Evolutionary conservation across 2,113 vertebrate genomes (phyloP).

Genomic region (Conger conger): DNA sequence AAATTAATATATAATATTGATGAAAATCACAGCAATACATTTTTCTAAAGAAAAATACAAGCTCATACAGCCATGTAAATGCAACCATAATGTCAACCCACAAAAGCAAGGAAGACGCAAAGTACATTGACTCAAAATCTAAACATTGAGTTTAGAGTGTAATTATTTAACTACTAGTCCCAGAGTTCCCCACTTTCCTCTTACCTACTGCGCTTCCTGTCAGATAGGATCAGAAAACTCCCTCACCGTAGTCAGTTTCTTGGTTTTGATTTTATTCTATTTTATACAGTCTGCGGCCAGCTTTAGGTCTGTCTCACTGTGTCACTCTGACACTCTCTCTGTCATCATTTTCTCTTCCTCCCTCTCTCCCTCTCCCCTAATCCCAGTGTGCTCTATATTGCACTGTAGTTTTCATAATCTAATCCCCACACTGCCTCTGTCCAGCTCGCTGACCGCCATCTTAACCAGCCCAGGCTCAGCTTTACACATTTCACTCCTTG

Average conservation of each 20-base stretch:
- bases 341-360: no score
- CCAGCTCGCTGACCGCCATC: not conserved
- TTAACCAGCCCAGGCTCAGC: not conserved
- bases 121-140: not conserved
- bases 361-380: conserved; percentile 22
- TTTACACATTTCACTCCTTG: not conserved
- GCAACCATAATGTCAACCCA: not conserved
- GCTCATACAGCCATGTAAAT: not conserved
- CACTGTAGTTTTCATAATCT: conserved; percentile 37
- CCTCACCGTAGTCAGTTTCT: not conserved
- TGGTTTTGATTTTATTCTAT: not conserved
- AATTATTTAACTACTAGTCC: not conserved
- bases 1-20: not conserved
- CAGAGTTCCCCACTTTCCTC: not conserved
- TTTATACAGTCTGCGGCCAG: not conserved
- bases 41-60: no score
- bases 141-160: not conserved
- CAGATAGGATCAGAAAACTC: not conserved
- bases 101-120: no score
- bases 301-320: not conserved
- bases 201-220: not conserved
- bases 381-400: conserved; percentile 25
- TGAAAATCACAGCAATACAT: no score
- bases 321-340: no score
- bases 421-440: conserved; percentile 34